Evolutionary conservation across 1,140 invertebrate species (phyloP).

Genomic region (Diprion similis): DNA sequence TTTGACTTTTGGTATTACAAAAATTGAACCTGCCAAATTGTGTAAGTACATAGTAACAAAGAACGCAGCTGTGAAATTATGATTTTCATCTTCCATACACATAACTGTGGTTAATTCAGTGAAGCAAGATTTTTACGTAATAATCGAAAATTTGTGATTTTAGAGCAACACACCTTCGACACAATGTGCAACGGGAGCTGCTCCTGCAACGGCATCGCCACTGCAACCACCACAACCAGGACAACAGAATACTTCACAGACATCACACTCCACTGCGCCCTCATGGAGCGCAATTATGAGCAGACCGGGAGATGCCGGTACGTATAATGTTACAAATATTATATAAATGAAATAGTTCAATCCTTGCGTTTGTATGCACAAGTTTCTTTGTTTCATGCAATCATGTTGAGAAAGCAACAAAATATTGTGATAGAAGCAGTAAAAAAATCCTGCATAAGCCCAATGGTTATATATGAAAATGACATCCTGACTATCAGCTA

Average conservation of each 20-base stretch:
- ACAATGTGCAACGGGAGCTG: slow-evolving; percentile 53
- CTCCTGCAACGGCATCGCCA: slow-evolving; percentile 45
- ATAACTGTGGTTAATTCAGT: neutral
- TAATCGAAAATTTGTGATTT: slow-evolving; percentile 10
- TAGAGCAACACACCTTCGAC: slow-evolving; percentile 55
- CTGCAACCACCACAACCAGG: slow-evolving; percentile 54
- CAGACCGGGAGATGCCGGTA: slow-evolving; percentile 59
- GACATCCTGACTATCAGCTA: neutral
- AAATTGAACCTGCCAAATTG: neutral
- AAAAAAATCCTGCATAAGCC: too few species aligned
- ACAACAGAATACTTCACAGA: slow-evolving; percentile 51
- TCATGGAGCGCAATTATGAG: slow-evolving; percentile 66
- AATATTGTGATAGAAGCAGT: neutral
- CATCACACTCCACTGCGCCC: slow-evolving; percentile 56
- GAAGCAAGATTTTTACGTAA: neutral
- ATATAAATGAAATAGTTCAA: neutral
- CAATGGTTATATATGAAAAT: neutral
- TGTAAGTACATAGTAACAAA: neutral
- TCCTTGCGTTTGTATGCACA: too few species aligned
- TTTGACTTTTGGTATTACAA: too few species aligned
- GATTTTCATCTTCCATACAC: too few species aligned
- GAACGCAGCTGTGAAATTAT: too few species aligned
- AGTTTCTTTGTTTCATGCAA: too few species aligned
- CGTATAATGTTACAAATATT: slow-evolving; percentile 17
- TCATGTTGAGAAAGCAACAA: too few species aligned